Conservation (phyloP, 2,797 vertebrate genomes). For the Sphenodon punctatus region DNA sequence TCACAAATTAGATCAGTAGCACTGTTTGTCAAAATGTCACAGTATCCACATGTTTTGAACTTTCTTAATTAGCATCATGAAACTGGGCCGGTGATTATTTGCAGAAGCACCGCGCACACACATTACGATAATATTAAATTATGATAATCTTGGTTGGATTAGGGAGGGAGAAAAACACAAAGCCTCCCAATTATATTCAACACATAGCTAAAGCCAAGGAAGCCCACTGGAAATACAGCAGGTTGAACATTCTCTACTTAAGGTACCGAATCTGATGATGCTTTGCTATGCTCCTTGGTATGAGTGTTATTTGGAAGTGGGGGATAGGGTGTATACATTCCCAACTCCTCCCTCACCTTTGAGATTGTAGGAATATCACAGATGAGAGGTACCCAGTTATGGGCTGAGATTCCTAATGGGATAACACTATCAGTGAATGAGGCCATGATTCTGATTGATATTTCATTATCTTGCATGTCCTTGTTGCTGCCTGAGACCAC, state of each 20-base stretch:
- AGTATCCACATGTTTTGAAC: background rate
- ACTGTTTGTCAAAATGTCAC: background rate
- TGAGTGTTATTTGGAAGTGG: too few species aligned
- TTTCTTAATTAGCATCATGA: background rate
- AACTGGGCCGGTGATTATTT: background rate
- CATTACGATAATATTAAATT: background rate
- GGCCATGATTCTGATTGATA: too few species aligned
- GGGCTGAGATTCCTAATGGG: too few species aligned
- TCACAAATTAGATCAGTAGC: background rate
- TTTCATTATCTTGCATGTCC: too few species aligned
- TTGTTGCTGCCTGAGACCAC: too few species aligned
- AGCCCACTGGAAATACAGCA: background rate
- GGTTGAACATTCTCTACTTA: background rate
- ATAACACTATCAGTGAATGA: too few species aligned
- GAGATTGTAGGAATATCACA: too few species aligned
- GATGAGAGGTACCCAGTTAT: too few species aligned
- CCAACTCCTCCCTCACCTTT: too few species aligned
- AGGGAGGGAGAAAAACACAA: background rate
- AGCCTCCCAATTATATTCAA: background rate
- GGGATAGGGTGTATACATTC: too few species aligned
- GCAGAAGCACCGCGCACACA: background rate
- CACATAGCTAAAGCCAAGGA: background rate
- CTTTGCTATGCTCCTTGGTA: too few species aligned
- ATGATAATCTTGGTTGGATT: background rate
- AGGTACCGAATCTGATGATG: fast-evolving